Base-by-base conservation (phyloP, 2,113 vertebrate species). In the Grammomys dolichurus region DNA sequence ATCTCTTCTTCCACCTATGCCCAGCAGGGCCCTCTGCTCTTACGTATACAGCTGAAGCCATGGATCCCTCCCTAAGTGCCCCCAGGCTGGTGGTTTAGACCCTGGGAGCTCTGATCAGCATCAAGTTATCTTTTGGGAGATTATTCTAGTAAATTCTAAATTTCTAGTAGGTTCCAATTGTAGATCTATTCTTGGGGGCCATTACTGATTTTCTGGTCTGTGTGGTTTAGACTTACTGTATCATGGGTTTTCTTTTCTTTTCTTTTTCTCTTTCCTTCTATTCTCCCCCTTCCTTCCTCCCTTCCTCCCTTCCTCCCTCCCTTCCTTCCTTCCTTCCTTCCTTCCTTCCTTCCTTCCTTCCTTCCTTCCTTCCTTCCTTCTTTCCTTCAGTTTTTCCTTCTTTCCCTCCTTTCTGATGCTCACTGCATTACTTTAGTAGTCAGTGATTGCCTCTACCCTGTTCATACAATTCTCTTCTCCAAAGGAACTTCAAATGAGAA, bases 291-390 rank as follows among this genome's bases (percentile, higher is more conserved):
- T 51, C 14, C 20, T 54, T 46, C 28, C 20, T 31, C 11, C 13
- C 8, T 5, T 2, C 5, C 8, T 5, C 1, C 5, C 3, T 16
- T 4, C 26, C 24, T 67, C 46, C 40, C 9, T 48, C 20, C 58
- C 17, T 58, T 2, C 7, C 22, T 63, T 7, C 60, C 58, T 60
- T 6, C 58, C 8, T 63, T 19, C 26, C 12, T 48, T 3, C 28
- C 3, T 33, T 17, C 28, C 8, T 36, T 5, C 1, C 36, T n/a
- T 1, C 3, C 36, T 72, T 3, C 0, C 13, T n/a, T 8, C 70
- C 7, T 22, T 7, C 12, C 10, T 46, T 76, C 11, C 40, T 46
- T 6, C 8, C 6, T 10, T 6, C 6, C 22, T 13, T 19, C 28
- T 40, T 3, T 7, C 5, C 5, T 14, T 54, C 48, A 14, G 12